Conservation (phyloP, 2,888 invertebrate genomes). For the Chalcis sispes region DNA sequence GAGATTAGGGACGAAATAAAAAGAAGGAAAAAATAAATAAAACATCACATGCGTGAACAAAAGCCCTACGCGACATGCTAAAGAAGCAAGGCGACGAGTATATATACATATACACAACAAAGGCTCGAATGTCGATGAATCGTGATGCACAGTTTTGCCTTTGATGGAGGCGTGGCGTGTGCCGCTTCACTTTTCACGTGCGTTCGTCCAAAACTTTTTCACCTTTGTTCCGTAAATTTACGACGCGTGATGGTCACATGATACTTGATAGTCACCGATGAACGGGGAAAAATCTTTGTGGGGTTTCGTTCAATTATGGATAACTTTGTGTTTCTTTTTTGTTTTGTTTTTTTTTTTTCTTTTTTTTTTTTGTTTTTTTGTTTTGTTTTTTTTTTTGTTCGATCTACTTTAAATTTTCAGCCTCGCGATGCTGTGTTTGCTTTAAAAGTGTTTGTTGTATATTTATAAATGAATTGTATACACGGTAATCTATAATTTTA, state of each 20-base stretch:
- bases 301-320: slow-evolving; percentile 3
- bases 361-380: too few relatives aligned
- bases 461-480: too few relatives aligned
- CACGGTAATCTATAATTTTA: too few relatives aligned
- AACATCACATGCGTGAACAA: slow-evolving; percentile 2
- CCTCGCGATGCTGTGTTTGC: too few relatives aligned
- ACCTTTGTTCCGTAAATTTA: background rate
- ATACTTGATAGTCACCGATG: background rate
- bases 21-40: background rate
- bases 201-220: background rate
- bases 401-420: too few relatives aligned
- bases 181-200: slow-evolving; percentile 3
- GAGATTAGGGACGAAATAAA: background rate
- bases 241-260: background rate
- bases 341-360: too few relatives aligned
- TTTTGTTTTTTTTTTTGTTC: too few relatives aligned
- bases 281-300: background rate
- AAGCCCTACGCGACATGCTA: slow-evolving; percentile 58
- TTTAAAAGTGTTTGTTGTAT: too few relatives aligned
- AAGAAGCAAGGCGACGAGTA: slow-evolving; percentile 57
- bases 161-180: slow-evolving; percentile 12
- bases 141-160: slow-evolving; percentile 10
- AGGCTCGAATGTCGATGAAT: slow-evolving; percentile 21
- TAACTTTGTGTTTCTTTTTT: too few relatives aligned
- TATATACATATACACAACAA: too few relatives aligned